Conservation (phyloP, 2,888 invertebrate genomes). For the Linyphia triangularis region DNA sequence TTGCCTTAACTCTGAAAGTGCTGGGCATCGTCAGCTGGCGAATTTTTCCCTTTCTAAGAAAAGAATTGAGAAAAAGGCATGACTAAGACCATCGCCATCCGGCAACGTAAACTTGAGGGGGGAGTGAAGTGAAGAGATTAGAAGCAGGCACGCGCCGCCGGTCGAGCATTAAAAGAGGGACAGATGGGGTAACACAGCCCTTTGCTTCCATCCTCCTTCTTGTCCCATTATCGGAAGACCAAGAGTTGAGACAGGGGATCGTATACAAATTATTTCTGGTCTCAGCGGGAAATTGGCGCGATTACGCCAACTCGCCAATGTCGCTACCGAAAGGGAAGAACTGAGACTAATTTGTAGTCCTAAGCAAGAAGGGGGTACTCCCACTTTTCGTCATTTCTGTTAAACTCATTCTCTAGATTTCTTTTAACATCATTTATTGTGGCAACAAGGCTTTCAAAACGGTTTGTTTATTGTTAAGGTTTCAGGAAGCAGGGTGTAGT, state of each 20-base stretch:
- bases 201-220: slow-evolving; percentile 54
- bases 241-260: background rate
- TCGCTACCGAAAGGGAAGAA: no score
- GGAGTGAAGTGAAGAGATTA: slow-evolving; percentile 15
- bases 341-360: no score
- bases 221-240: slow-evolving; percentile 19
- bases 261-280: slow-evolving; percentile 13
- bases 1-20: no score
- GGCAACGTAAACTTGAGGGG: slow-evolving; percentile 3
- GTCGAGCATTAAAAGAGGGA: slow-evolving; percentile 49
- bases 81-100: slow-evolving; percentile 62
- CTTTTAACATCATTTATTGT: no score
- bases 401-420: no score
- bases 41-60: slow-evolving; percentile 43
- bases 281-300: no score
- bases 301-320: no score
- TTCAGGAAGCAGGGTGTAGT: no score
- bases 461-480: no score
- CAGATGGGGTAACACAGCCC: slow-evolving; percentile 41
- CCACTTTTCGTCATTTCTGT: no score
- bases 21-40: slow-evolving; percentile 10
- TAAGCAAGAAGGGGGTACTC: no score
- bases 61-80: slow-evolving; percentile 49
- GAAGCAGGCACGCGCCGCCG: slow-evolving; percentile 58
- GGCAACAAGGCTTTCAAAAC: no score